phyloP scores from a whole-genome alignment of 2,888 invertebrate species.

The Aporophyla lueneburgensis region DNA sequence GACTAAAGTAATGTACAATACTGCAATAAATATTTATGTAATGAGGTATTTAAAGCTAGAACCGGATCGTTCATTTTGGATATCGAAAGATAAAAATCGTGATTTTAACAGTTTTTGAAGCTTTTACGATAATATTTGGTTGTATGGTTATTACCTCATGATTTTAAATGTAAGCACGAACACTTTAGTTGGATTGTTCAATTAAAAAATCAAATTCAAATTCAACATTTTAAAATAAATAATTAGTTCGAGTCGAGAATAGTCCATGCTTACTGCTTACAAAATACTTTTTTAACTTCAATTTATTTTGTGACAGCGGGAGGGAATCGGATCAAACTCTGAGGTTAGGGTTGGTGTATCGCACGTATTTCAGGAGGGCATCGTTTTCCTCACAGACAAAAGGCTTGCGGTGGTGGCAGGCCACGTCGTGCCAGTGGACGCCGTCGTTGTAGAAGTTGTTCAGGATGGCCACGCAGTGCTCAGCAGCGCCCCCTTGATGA shows the following conservation, averaged over 20 bases:
- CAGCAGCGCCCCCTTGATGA: constrained; percentile 95
- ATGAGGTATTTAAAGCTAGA: constrained; percentile 69
- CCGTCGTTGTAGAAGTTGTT: constrained; percentile 98
- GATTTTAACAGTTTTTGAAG: constrained; percentile 44
- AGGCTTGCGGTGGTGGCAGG: constrained; percentile 97
- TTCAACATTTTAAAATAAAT: too few species aligned
- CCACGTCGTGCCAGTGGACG: constrained; percentile 97
- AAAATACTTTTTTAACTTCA: constrained; percentile 46
- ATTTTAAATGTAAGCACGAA: constrained; percentile 41
- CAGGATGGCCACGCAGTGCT: constrained; percentile 96
- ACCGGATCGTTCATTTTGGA: constrained; percentile 53
- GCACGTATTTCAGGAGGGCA: constrained; percentile 95
- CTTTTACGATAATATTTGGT: constrained; percentile 46
- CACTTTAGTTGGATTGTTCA: constrained; percentile 25
- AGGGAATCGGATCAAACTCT: constrained; percentile 89
- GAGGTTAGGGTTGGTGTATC: constrained; percentile 95
- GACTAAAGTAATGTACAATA: constrained; percentile 77
- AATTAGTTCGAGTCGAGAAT: constrained; percentile 41
- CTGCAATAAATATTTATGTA: constrained; percentile 80
- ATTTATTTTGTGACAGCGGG: constrained; percentile 46
- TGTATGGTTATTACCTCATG: constrained; percentile 56
- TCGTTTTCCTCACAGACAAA: constrained; percentile 97
- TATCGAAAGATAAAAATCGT: constrained; percentile 50
- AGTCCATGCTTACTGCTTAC: constrained; percentile 55
- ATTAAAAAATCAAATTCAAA: too few species aligned